These are phyloP conservation scores for Pharmacophagus antenor DNA, from an alignment of 2,888 invertebrate genomes.

Conservation along the genomic window DNA sequence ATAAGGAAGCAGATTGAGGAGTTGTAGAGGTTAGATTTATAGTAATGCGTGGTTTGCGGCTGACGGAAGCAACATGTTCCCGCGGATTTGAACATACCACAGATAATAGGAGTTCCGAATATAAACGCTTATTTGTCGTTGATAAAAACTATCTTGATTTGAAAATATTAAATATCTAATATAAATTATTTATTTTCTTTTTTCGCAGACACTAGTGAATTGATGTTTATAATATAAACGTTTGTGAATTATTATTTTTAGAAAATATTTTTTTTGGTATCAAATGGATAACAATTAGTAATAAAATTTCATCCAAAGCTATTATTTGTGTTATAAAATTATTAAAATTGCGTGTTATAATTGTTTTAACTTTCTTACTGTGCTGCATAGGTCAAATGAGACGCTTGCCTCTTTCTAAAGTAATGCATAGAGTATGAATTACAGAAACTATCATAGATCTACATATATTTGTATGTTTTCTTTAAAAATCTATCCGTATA, in stretches of 20 bases:
- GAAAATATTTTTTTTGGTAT: no score
- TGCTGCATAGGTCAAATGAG: constrained; percentile 63
- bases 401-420: constrained; percentile 64
- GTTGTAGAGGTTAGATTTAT: constrained; percentile 50
- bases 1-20: constrained; percentile 61
- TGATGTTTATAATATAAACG: no score
- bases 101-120: constrained; percentile 8
- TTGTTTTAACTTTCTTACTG: not conserved
- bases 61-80: constrained; percentile 23
- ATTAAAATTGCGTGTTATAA: not conserved
- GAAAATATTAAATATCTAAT: not conserved
- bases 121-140: not conserved
- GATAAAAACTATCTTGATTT: constrained; percentile 8
- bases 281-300: no score
- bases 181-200: not conserved
- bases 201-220: no score
- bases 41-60: constrained; percentile 49
- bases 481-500: constrained; percentile 17
- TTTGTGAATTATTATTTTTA: no score
- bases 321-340: no score
- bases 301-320: no score
- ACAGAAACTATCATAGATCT: constrained; percentile 29
- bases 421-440: constrained; percentile 32
- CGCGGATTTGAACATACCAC: constrained; percentile 10
- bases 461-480: constrained; percentile 23